Evolutionary conservation across 92 coral and sea anemone genomes (phyloP).

Genomic region (Phenganax marumi): DNA sequence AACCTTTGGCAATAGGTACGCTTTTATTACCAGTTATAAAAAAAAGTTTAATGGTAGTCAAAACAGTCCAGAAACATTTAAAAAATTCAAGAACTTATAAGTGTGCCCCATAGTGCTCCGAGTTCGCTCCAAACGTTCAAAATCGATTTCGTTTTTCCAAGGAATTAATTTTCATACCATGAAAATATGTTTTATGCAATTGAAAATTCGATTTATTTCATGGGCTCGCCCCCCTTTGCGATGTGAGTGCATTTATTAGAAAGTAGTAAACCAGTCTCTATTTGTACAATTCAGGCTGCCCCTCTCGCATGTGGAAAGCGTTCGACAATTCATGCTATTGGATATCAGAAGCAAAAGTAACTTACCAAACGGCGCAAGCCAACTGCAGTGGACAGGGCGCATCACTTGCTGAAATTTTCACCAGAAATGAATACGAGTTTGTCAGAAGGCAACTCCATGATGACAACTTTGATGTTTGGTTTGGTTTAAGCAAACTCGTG

Average conservation of each 20-base stretch:
- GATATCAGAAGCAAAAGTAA: background rate
- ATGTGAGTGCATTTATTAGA: background rate
- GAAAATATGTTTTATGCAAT: no score
- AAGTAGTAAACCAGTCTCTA: background rate
- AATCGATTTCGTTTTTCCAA: no score
- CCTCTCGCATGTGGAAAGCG: background rate
- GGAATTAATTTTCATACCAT: no score
- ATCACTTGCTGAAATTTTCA: slow-evolving; percentile 3
- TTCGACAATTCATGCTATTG: background rate
- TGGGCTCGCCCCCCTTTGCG: background rate
- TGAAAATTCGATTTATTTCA: no score
- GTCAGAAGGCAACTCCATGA: background rate
- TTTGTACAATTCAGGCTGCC: background rate
- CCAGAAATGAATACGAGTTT: background rate
- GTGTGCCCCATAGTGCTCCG: no score
- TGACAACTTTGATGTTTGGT: background rate
- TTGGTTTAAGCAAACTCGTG: slow-evolving; percentile 3
- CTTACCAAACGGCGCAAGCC: background rate
- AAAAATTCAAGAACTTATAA: no score
- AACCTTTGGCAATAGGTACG: background rate
- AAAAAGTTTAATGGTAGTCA: background rate
- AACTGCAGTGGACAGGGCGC: background rate
- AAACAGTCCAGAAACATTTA: background rate
- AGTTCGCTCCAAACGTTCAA: no score
- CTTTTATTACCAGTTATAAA: background rate